phyloP scores from a whole-genome alignment of 2,888 invertebrate species.

The Melitaea athalia region DNA sequence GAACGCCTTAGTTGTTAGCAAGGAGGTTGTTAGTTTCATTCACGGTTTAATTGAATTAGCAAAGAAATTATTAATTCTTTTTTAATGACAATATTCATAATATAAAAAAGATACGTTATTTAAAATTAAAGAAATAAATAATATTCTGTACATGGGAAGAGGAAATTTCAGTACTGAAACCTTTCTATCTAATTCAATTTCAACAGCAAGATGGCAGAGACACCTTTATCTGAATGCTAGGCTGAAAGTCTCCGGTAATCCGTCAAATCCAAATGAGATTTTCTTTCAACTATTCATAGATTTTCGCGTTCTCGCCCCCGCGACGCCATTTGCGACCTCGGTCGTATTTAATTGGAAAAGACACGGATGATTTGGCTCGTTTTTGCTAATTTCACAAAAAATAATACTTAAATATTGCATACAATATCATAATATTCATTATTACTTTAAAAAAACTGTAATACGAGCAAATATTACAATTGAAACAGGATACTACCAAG shows the following conservation, averaged over 20 bases:
- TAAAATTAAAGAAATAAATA: neutral
- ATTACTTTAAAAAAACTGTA: neutral
- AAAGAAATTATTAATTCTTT: too few species aligned
- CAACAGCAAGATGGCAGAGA: slow-evolving; percentile 56
- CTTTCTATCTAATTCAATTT: slow-evolving; percentile 70
- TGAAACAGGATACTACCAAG: too few species aligned
- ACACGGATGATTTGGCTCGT: slow-evolving; percentile 25
- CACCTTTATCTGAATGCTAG: slow-evolving; percentile 51
- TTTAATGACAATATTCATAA: too few species aligned
- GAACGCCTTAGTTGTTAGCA: too few species aligned
- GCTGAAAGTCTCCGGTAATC: slow-evolving; percentile 79
- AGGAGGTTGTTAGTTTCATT: too few species aligned
- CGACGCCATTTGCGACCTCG: slow-evolving; percentile 50
- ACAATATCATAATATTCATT: neutral
- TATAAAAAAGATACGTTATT: too few species aligned
- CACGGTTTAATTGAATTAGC: too few species aligned
- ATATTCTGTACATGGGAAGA: neutral
- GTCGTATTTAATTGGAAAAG: slow-evolving; percentile 37
- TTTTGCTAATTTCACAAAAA: slow-evolving; percentile 21
- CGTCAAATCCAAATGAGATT: slow-evolving; percentile 82
- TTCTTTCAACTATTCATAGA: slow-evolving; percentile 80
- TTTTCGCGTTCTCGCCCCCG: slow-evolving; percentile 41
- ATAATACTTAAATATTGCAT: neutral
- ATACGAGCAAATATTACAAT: too few species aligned
- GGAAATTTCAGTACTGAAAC: slow-evolving; percentile 56